Evolutionary conservation across 2,113 vertebrate species (phyloP), one percentile per base, ranked within the genome.

Genomic region (Atractosteus spatula): DNA sequence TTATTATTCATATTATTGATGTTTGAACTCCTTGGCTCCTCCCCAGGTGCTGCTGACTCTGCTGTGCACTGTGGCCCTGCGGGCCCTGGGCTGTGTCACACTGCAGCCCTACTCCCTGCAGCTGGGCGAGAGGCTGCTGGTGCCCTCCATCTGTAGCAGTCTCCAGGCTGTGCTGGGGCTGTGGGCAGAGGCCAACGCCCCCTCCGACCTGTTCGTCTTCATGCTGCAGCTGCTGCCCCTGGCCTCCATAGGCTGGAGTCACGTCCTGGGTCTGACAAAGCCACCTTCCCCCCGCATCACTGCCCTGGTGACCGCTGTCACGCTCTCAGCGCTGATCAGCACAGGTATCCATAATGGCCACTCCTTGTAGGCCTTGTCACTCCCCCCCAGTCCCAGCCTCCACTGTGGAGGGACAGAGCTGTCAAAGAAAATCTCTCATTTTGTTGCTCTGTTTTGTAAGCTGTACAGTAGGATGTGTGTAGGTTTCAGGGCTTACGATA

Each of bases 101-200:
- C 79, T 92, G 55, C 83, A 71, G 78, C 76, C 4, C 0, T 90
- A 89, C 77, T 89, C 83, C 62, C 70, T 78, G 68, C 65, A 73
- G 1, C 78, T 89, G 64, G 89, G 87, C 0, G 91, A 92, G 80
- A 83, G 61, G 57, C 62, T 92, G 62, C 73, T 92, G 78, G 85
- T 90, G 2, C 88, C 92, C 2, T 79, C 91, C 0, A 77, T 92
- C 78, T 89, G 91, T 47, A 82, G 56, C 79, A 80, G 89, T 56
- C 17, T 78, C 71, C 86, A 89, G 7, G 69, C 68, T 0, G 86
- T 89, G 66, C 64, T 93, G 73, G 68, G 73, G 12, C 70, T 81
- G 73, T 92, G 91, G 91, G 86, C 84, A 44, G 79, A 75, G 66
- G 79, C 81, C 16, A 83, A 69, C 72, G 73, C 79, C 0, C 73